Conservation (phyloP, 1,140 invertebrate genomes). For the Polyergus mexicanus region DNA sequence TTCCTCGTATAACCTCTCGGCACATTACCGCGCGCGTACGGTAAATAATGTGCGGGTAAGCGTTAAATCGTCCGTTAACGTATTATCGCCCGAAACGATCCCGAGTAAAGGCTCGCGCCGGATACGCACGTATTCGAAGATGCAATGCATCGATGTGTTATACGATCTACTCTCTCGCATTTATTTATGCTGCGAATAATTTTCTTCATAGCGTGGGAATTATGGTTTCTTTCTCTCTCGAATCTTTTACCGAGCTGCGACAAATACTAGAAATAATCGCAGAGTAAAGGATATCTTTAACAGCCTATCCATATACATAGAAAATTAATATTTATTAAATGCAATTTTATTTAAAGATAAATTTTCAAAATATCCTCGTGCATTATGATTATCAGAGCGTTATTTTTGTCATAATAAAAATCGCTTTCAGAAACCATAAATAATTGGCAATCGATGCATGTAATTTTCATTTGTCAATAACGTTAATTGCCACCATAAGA, state of each 20-base stretch:
- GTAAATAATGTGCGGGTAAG: constrained; percentile 69
- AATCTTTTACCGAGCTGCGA: background rate
- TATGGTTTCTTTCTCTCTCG: background rate
- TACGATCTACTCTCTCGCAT: constrained; percentile 27
- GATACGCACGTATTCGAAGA: background rate
- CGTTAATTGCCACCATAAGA: background rate
- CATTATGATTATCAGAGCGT: background rate
- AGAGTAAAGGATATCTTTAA: background rate
- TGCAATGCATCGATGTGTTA: constrained; percentile 56
- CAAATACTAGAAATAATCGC: background rate
- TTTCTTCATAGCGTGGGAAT: background rate
- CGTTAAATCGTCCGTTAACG: constrained; percentile 74
- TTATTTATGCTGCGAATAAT: constrained; percentile 28
- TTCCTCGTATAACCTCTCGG: constrained; percentile 42
- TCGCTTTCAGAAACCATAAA: constrained; percentile 5
- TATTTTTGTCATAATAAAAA: background rate
- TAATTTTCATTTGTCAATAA: background rate
- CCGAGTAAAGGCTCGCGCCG: constrained; percentile 43
- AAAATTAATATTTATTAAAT: background rate
- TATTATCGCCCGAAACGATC: constrained; percentile 70
- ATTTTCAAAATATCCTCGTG: background rate
- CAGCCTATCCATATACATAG: background rate
- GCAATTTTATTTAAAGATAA: constrained; percentile 2
- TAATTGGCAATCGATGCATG: background rate
- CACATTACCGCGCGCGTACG: constrained; percentile 39